Evolutionary conservation across 2,888 invertebrate genomes (phyloP).

Genomic region (Thymelicus acteon): DNA sequence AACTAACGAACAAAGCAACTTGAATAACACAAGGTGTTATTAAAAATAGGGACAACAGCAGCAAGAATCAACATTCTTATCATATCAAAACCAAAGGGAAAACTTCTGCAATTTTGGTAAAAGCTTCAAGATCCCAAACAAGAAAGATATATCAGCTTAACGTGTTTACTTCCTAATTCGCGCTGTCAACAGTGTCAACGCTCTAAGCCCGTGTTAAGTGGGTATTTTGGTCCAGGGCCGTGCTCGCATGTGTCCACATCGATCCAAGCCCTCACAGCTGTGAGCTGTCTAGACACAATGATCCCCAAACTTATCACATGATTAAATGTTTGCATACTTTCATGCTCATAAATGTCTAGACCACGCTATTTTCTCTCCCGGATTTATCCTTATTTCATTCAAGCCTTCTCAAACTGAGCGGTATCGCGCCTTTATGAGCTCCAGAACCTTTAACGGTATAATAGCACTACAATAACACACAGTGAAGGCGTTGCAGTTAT

Average conservation of each 20-base stretch:
- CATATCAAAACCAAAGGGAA: neutral
- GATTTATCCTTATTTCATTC: too few species aligned
- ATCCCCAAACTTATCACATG: neutral
- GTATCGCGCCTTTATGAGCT: too few species aligned
- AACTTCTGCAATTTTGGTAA: neutral
- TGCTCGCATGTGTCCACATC: constrained; percentile 11
- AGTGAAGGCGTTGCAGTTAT: too few species aligned
- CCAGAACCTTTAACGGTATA: too few species aligned
- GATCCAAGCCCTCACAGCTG: neutral
- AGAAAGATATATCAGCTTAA: neutral
- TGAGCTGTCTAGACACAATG: neutral
- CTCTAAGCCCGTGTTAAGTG: constrained; percentile 15
- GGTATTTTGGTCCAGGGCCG: constrained; percentile 5
- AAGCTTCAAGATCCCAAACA: neutral
- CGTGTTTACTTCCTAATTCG: constrained; percentile 8
- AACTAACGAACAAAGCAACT: too few species aligned
- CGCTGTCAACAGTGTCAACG: constrained; percentile 7
- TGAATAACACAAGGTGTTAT: too few species aligned
- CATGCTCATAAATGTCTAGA: neutral
- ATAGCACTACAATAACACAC: too few species aligned
- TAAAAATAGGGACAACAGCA: too few species aligned
- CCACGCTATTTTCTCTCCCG: too few species aligned
- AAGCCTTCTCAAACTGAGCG: too few species aligned
- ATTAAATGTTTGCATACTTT: neutral
- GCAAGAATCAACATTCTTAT: too few species aligned